A percentile compares a stretch with the other conserved stretches of the same genome.
phyloP scores from a whole-genome alignment of 2,113 vertebrate species.

The Muntiacus reevesi region DNA sequence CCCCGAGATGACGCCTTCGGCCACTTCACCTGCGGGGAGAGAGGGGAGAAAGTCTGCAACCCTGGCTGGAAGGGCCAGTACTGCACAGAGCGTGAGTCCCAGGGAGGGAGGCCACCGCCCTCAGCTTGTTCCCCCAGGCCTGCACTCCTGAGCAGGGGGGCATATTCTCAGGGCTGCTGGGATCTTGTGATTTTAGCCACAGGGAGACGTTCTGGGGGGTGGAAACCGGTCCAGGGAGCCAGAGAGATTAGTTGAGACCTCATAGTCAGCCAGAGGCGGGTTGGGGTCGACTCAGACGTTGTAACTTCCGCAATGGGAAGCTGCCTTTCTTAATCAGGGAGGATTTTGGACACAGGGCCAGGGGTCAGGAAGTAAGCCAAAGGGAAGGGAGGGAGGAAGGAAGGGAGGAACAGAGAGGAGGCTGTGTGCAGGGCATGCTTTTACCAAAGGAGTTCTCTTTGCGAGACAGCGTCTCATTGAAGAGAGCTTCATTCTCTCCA shows the following conservation, averaged over 20 bases:
- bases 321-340: slow-evolving; percentile 56
- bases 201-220: neutral
- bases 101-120: fast-evolving
- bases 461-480: neutral
- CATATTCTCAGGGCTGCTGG: too few species aligned
- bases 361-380: slow-evolving; percentile 55
- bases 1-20: slow-evolving; percentile 96
- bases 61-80: slow-evolving; percentile 98
- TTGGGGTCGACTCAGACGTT: neutral
- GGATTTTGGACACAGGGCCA: slow-evolving; percentile 41
- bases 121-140: neutral
- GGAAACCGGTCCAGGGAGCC: neutral
- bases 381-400: slow-evolving; percentile 50
- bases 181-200: neutral
- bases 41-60: slow-evolving; percentile 96
- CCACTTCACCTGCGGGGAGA: slow-evolving; percentile 96
- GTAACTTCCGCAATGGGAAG: slow-evolving; percentile 31
- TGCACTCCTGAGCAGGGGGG: neutral
- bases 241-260: neutral
- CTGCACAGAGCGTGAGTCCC: slow-evolving; percentile 95
- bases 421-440: neutral
- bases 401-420: slow-evolving; percentile 40
- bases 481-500: neutral
- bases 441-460: neutral
- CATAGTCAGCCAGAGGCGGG: neutral